Evolutionary conservation across 2,797 vertebrate species (phyloP).

Genomic region (Taeniopygia guttata): DNA sequence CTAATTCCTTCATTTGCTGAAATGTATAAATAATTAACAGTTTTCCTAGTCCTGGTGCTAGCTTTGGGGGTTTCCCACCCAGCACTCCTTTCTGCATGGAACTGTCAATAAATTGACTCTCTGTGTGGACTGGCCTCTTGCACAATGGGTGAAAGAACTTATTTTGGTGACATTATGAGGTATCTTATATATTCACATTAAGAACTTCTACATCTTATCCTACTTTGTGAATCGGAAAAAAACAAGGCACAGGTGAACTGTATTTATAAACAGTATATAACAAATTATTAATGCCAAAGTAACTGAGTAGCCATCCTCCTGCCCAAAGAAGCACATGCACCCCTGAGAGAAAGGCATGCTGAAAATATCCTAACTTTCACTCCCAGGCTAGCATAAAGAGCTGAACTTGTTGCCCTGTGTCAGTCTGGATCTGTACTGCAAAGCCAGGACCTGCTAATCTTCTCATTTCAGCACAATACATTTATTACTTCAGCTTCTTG

Average conservation of each 20-base stretch:
- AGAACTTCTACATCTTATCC: neutral
- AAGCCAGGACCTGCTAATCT: neutral
- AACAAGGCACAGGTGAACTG: neutral
- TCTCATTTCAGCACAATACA: neutral
- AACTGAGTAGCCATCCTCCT: neutral
- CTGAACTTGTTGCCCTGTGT: neutral
- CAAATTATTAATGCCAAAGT: neutral
- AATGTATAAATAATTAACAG: neutral
- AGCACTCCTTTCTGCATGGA: neutral
- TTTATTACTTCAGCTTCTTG: neutral
- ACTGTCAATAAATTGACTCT: neutral
- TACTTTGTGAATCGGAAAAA: neutral
- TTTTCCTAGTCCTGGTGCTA: fast-evolving
- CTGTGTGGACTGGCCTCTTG: neutral
- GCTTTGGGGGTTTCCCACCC: neutral
- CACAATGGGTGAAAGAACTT: neutral
- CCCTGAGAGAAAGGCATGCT: neutral
- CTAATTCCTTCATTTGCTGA: neutral
- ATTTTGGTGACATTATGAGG: neutral
- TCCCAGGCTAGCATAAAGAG: neutral
- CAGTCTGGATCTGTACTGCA: neutral
- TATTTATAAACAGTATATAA: neutral
- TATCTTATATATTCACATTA: neutral
- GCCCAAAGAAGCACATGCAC: neutral
- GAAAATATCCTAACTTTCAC: neutral